Evolutionary conservation across 2,113 vertebrate genomes (phyloP), one percentile per base, ranked within the genome.

Genomic region (Pteruthius melanotis): DNA sequence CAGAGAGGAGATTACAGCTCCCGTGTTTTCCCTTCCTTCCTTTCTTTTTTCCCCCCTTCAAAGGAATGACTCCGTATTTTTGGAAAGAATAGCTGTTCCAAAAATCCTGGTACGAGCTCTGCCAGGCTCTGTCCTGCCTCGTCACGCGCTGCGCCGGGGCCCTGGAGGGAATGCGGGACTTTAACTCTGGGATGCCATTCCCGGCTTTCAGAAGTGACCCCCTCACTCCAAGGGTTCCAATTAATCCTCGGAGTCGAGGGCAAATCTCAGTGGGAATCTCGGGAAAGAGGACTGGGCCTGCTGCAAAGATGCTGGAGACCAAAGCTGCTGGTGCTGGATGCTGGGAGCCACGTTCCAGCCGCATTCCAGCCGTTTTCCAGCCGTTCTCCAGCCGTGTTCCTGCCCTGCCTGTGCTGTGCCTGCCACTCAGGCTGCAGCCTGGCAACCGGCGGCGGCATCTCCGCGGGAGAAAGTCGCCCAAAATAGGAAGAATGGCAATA

Each of bases 101-200:
- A 96, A 96, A 95, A 94, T 88, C 93, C 75, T 85, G 95, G 87
- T 95, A 90, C 93, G 93, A 90, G 88, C 93, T 93, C 92, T 96
- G 57, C 86, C 78, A 94, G 90, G 1, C 71, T 96, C 50, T 66
- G 90, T 81, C 57, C 77, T 53, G 56, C 40, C 91, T 95, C 61
- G 83, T 95, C 94, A 77, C 2, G 5, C 0, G 16, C 78, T 83
- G 63, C 19, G 71, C 50, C 35, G 60, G 70, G 83, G 49, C 72
- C 70, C 65, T 82, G 49, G 53, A 44, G 63, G 71, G 54, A 94
- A 63, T 5, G 45, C 42, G 66, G 78, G 27, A 44, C 65, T 94
- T 95, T 95, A 97, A 95, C 96, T 70, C 92, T 21, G 83, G 42
- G 45, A n/a, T 85, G 61, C 66, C n/a, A 72, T 60, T 53, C 11